phyloP scores from a whole-genome alignment of 1,140 invertebrate genomes.

The Colletes gigas region DNA sequence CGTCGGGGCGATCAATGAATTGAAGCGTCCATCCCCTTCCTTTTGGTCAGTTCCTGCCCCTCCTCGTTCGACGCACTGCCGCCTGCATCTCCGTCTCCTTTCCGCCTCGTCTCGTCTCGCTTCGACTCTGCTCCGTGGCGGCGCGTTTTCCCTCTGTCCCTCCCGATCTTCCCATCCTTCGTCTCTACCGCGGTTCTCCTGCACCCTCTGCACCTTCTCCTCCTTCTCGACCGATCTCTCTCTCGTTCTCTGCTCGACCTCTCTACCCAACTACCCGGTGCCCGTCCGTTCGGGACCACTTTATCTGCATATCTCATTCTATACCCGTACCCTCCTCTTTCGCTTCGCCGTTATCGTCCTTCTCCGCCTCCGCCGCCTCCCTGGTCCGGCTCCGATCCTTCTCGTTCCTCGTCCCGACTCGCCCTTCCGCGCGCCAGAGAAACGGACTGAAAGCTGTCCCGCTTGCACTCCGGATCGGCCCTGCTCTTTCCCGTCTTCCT shows the following conservation, averaged over 20 bases:
- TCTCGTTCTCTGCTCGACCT: slow-evolving; percentile 29
- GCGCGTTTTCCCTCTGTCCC: slow-evolving; percentile 48
- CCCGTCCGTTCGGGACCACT: slow-evolving; percentile 52
- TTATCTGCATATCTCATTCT: slow-evolving; percentile 61
- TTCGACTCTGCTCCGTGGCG: slow-evolving; percentile 36
- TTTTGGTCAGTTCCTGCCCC: slow-evolving; percentile 77
- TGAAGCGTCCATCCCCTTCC: slow-evolving; percentile 77
- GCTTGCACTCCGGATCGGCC: slow-evolving; percentile 53
- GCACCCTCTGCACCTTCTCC: slow-evolving; percentile 52
- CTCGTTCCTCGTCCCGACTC: slow-evolving; percentile 59
- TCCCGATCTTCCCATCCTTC: slow-evolving; percentile 30
- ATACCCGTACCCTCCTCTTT: slow-evolving; percentile 49
- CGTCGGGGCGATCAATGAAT: slow-evolving; percentile 80
- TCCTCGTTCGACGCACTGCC: slow-evolving; percentile 70
- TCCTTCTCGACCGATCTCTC: slow-evolving; percentile 58
- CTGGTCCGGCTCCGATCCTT: slow-evolving; percentile 54
- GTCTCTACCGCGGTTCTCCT: slow-evolving; percentile 57
- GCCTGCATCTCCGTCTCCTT: slow-evolving; percentile 68
- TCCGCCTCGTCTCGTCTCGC: slow-evolving; percentile 51
- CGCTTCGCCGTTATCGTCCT: slow-evolving; percentile 54
- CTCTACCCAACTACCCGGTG: slow-evolving; percentile 30
- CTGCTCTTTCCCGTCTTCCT: slow-evolving; percentile 53
- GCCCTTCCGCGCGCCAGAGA: slow-evolving; percentile 60
- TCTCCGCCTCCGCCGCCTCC: slow-evolving; percentile 38
- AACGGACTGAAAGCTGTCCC: slow-evolving; percentile 67